Evolutionary conservation across 2,113 vertebrate genomes (phyloP).

Genomic region (Sterna hirundo): DNA sequence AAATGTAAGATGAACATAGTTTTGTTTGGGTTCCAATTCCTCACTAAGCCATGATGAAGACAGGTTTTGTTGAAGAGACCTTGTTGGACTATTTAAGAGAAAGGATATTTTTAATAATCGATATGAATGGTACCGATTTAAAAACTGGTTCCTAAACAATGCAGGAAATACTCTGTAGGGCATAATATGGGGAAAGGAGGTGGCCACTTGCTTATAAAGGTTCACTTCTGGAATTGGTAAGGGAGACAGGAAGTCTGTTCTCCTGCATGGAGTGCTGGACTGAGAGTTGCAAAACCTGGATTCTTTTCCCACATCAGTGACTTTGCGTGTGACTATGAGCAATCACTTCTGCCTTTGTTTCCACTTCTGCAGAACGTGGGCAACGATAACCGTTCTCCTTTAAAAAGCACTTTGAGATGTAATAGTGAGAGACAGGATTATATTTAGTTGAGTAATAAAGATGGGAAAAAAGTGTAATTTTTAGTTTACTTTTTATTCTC

Average conservation of each 20-base stretch:
- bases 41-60: neutral
- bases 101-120: neutral
- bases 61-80: neutral
- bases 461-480: neutral
- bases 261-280: neutral
- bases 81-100: neutral
- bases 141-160: neutral
- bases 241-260: neutral
- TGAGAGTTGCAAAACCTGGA: neutral
- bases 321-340: neutral
- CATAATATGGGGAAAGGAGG: neutral
- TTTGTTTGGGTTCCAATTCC: neutral
- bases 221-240: neutral
- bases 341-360: neutral
- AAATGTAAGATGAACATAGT: neutral
- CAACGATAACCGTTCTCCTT: neutral
- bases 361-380: neutral
- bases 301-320: neutral
- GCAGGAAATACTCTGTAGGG: neutral
- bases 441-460: neutral
- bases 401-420: neutral
- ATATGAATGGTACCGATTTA: neutral
- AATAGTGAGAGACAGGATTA: neutral
- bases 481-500: neutral
- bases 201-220: neutral